Evolutionary conservation across 2,888 invertebrate genomes (phyloP).

Genomic region (Pristionchus exspectatus): DNA sequence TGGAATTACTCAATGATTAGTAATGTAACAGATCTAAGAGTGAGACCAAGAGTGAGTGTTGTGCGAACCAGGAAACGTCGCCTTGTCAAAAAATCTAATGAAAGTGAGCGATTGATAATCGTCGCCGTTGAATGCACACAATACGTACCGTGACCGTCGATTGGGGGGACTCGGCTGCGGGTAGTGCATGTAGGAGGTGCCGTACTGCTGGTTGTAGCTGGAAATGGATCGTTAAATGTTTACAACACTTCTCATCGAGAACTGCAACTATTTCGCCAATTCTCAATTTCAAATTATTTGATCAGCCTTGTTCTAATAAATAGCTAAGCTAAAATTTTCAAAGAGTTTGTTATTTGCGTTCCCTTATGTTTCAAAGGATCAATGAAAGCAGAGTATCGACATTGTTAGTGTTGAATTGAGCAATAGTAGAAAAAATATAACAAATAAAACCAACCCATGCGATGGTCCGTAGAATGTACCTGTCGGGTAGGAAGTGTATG

Average conservation of each 20-base stretch:
- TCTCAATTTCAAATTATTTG: background rate
- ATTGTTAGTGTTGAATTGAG: too few species aligned
- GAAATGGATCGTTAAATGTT: too few species aligned
- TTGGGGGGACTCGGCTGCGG: conserved; percentile 71
- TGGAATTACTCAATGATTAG: too few species aligned
- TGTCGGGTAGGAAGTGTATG: conserved; percentile 28
- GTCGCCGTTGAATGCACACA: background rate
- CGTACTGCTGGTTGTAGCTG: conserved; percentile 59
- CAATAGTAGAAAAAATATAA: background rate
- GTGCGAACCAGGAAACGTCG: background rate
- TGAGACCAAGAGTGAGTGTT: background rate
- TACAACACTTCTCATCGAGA: too few species aligned
- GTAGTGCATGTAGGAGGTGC: conserved; percentile 69
- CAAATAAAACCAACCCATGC: background rate
- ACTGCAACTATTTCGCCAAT: too few species aligned
- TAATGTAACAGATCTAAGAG: background rate
- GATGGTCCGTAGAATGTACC: conserved; percentile 42
- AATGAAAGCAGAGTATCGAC: too few species aligned
- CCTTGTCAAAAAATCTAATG: background rate
- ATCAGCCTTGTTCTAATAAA: too few species aligned
- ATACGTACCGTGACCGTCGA: conserved; percentile 63
- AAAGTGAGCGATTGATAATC: background rate
- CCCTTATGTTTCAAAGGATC: background rate
- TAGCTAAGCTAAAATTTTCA: background rate
- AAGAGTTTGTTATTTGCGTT: background rate